Evolutionary conservation across 2,888 invertebrate genomes (phyloP).

Genomic region (Lepidochitona cinerea): DNA sequence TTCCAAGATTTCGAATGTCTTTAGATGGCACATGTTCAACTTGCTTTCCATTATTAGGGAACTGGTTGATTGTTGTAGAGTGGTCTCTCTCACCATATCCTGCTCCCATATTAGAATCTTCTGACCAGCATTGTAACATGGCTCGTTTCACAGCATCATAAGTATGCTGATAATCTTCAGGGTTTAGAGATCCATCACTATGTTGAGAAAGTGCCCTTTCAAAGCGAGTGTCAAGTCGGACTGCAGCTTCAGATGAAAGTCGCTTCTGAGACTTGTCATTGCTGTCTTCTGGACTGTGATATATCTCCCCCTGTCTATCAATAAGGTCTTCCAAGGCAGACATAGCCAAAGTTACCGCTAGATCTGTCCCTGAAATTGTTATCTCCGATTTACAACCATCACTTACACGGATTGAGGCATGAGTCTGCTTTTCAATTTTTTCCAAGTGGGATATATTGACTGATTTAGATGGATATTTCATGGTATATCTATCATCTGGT

Average conservation of each 20-base stretch:
- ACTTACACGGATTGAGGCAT: slow-evolving; percentile 32
- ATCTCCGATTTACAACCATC: slow-evolving; percentile 14
- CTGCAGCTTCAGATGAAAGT: background rate
- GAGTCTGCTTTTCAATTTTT: slow-evolving; percentile 49
- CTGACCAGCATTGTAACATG: slow-evolving; percentile 34
- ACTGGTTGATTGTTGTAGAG: too few species aligned
- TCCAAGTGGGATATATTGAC: slow-evolving; percentile 34
- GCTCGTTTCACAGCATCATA: slow-evolving; percentile 39
- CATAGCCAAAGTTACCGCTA: slow-evolving; percentile 57
- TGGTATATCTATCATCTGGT: slow-evolving; percentile 37
- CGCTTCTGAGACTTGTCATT: background rate
- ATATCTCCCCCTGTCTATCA: background rate
- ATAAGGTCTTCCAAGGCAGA: slow-evolving; percentile 55
- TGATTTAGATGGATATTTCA: slow-evolving; percentile 35
- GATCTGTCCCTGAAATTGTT: slow-evolving; percentile 47
- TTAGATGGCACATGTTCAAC: background rate
- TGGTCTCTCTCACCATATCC: background rate
- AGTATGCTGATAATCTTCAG: slow-evolving; percentile 38
- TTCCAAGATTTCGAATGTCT: background rate
- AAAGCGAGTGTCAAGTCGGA: slow-evolving; percentile 30
- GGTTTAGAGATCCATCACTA: slow-evolving; percentile 38
- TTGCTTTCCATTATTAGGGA: too few species aligned
- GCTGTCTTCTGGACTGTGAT: background rate
- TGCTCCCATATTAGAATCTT: background rate
- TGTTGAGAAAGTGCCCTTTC: slow-evolving; percentile 39